phyloP scores from a whole-genome alignment of 2,113 vertebrate species.

The Neopipo cinnamomea region DNA sequence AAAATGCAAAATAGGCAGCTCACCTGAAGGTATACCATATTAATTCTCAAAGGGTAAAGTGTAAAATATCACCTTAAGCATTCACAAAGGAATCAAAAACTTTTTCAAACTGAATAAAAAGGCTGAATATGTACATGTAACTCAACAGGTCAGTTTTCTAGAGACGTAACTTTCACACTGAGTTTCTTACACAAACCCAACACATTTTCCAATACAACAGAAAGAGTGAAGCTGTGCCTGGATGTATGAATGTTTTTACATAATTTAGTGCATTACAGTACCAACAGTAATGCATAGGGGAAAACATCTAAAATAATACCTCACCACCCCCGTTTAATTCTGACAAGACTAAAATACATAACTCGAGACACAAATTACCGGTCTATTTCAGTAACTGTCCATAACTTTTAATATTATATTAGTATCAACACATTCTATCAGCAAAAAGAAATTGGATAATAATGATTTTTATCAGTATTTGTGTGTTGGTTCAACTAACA shows the following conservation, averaged over 20 bases:
- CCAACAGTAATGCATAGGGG: neutral
- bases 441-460: neutral
- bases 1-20: neutral
- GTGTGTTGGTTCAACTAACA: neutral
- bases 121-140: neutral
- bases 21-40: neutral
- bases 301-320: neutral
- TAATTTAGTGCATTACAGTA: neutral
- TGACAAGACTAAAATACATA: neutral
- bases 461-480: neutral
- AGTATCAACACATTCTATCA: neutral
- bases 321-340: accelerated
- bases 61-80: neutral
- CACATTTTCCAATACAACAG: neutral
- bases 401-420: neutral
- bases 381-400: neutral
- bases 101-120: neutral
- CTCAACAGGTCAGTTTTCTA: neutral
- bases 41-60: neutral
- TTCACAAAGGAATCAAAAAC: neutral
- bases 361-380: neutral
- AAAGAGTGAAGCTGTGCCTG: neutral
- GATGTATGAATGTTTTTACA: neutral
- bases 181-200: neutral
- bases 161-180: neutral